Base-by-base conservation (phyloP, 2,113 vertebrate genomes). In the Tetrax tetrax region DNA sequence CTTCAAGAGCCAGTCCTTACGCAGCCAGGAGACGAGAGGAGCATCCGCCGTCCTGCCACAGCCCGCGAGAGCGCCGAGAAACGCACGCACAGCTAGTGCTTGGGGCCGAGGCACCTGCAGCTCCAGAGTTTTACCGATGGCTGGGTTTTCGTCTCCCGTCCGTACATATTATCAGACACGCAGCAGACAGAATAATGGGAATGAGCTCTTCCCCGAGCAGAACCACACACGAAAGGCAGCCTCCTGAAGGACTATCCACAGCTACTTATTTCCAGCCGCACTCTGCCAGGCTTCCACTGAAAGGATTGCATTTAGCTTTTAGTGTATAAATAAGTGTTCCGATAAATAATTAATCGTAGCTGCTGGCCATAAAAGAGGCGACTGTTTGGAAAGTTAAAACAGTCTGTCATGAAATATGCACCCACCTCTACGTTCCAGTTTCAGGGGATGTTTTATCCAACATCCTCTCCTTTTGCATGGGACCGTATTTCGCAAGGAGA, bases 301-400 rank as follows among this genome's bases (percentile, higher is more conserved):
- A 96, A 91, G 89, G 75, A 86, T n/a, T 95, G 85, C 88, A 96
- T 95, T 96, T 93, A 95, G 86, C 90, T 91, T 84, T 95, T 92
- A 95, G 89, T 78, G 91, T 89, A 95, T 93, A 96, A 97, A 96
- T 96, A 96, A 91, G 54, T 80, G 95, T 81, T 89, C 79, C 47
- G 72, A 91, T 97, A 87, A 96, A 94, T 97, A 97, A 94, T 93
- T 95, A 88, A 97, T 76, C 86, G 90, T 43, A 68, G 93, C 95
- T 96, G 54, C 93, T 94, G 92, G 96, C 92, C 21, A 35, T 91
- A 94, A 95, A 85, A 89, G 69, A 96, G 69, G 82, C 3, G 4
- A 80, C 91, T 93, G 65, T 76, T 92, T 89, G 83, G 80, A 93
- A 96, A 96, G 88, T 95, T 96, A 92, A 95, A 95, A 33, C 54